These are phyloP conservation scores for Agrypnia vestita DNA, from an alignment of 1,140 invertebrate genomes.

Conservation along the genomic window DNA sequence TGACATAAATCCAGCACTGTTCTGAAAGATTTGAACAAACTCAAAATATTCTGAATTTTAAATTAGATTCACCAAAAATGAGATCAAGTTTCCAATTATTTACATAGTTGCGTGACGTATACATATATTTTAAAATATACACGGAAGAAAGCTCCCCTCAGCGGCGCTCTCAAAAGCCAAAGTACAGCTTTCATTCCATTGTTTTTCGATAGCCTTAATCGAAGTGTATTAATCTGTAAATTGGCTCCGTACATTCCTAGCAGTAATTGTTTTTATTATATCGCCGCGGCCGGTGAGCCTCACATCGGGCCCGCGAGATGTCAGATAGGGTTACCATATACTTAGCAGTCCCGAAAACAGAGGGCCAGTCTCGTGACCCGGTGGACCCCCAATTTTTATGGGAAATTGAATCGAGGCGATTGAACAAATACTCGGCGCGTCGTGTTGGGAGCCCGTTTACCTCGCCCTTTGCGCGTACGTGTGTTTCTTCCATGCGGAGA, in stretches of 20 bases:
- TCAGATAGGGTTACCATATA: slow-evolving; percentile 20
- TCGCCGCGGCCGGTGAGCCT: neutral
- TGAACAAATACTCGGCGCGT: neutral
- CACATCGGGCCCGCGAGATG: neutral
- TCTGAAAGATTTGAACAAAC: no score
- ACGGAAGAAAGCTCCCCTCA: neutral
- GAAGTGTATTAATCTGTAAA: slow-evolving; percentile 14
- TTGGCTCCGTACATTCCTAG: slow-evolving; percentile 8
- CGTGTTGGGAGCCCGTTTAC: no score
- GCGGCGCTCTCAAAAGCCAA: slow-evolving; percentile 24
- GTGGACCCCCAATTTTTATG: slow-evolving; percentile 6
- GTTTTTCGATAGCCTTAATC: slow-evolving; percentile 27
- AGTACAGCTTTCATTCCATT: neutral
- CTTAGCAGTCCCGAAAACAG: neutral
- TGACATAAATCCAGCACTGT: no score
- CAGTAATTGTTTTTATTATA: slow-evolving; percentile 30
- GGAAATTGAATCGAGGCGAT: neutral
- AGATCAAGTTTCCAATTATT: no score
- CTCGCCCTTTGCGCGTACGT: no score
- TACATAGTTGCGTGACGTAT: no score
- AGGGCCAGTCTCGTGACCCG: neutral
- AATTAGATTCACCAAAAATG: no score
- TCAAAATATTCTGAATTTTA: no score
- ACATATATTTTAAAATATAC: neutral
- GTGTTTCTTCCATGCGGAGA: no score